A percentile compares a stretch with the other conserved stretches of the same genome.
phyloP scores from a whole-genome alignment of 2,888 invertebrate species.

The Aphodius granarius region DNA sequence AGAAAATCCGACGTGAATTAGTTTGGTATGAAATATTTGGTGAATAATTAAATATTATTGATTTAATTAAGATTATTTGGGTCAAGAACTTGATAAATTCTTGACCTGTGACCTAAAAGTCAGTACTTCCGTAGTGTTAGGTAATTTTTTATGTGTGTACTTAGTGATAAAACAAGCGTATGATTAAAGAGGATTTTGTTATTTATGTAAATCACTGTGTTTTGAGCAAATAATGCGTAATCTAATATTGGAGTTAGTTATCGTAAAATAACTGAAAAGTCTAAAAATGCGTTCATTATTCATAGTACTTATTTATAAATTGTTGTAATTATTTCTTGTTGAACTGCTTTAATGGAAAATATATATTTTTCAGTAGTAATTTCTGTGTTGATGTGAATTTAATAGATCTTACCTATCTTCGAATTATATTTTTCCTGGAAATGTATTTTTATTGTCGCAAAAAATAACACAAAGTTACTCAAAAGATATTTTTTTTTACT shows the following conservation, averaged over 20 bases:
- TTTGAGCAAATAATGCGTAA: background rate
- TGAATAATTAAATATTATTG: background rate
- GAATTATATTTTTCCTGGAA: background rate
- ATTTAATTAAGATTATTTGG: background rate
- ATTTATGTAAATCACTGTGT: too few relatives aligned
- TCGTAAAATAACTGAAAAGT: background rate
- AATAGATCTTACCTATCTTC: background rate
- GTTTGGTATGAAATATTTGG: background rate
- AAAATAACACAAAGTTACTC: too few relatives aligned
- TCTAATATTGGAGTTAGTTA: background rate
- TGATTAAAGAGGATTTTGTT: too few relatives aligned
- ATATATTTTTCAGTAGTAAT: background rate
- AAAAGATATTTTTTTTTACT: too few relatives aligned
- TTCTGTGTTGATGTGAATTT: background rate
- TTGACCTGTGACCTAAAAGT: background rate
- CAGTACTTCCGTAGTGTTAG: background rate
- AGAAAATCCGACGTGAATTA: background rate
- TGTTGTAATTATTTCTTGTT: background rate
- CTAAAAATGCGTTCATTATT: background rate
- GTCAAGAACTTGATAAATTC: background rate
- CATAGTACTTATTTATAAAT: background rate
- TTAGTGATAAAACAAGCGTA: background rate
- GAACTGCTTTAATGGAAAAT: background rate
- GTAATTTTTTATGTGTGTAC: background rate
- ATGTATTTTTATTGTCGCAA: too few relatives aligned